phyloP scores from a whole-genome alignment of 2,888 invertebrate genomes.

The Trachelus troglodyta region DNA sequence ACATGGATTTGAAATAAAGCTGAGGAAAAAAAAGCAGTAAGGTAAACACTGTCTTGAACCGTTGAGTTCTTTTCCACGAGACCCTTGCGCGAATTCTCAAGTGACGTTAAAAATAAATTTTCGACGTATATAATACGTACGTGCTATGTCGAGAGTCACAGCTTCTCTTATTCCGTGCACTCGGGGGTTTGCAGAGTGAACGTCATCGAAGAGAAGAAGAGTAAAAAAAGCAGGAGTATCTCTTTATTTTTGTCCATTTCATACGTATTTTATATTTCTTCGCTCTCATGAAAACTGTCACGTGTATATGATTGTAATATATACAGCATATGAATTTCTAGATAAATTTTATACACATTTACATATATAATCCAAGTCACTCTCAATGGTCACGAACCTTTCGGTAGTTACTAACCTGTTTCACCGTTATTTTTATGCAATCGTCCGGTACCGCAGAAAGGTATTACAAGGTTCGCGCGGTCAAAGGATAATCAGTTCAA shows the following conservation, averaged over 20 bases:
- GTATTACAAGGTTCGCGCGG: neutral
- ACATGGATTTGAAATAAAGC: neutral
- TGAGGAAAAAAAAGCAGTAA: neutral
- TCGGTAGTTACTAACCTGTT: too few relatives aligned
- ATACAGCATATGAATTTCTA: neutral
- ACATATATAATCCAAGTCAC: too few relatives aligned
- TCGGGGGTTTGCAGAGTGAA: neutral
- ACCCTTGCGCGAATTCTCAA: neutral
- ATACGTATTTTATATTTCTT: neutral
- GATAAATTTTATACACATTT: neutral
- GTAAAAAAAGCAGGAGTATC: neutral
- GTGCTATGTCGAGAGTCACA: neutral
- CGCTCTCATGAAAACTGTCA: neutral
- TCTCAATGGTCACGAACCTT: too few relatives aligned
- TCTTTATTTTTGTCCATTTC: neutral
- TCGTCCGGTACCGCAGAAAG: neutral
- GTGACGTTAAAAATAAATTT: neutral
- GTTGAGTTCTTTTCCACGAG: neutral
- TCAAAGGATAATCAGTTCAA: neutral
- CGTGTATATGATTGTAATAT: neutral
- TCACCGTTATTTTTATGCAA: neutral
- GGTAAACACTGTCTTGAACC: neutral
- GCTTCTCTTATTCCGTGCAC: neutral
- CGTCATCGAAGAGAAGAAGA: neutral
- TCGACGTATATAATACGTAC: neutral